Evolutionary conservation across 1,140 invertebrate species (phyloP), one percentile per base, ranked within the genome.

Genomic region (Hormaphis cornu): DNA sequence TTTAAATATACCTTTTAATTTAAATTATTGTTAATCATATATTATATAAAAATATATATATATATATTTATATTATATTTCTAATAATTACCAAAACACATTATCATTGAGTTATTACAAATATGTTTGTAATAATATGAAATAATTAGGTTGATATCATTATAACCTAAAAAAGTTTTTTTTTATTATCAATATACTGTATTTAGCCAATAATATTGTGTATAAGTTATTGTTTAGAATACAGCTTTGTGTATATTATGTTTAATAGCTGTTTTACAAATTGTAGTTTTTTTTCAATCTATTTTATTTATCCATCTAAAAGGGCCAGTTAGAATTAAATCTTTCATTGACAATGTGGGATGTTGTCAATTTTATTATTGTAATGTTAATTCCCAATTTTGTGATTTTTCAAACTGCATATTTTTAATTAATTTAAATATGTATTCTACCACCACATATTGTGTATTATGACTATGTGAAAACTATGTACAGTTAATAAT

Each of bases 361-460:
- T n/a, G n/a, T n/a, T n/a, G n/a, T n/a, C n/a, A 10, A n/a, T 26
- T 3, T 59, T 42, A 26, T 59, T 59, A 24, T 59, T 59, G n/a
- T 59, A 24, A 52, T 16, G 7, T 4, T 30, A 16, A 33, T 35
- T 63, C 46, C 30, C 10, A 63, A 63, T 20, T 42, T 61, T 63
- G 59, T 63, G 59, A 63, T 63, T 66, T 46, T 66, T 18, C 61
- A 66, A 46, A 66, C 61, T 20, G 2, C 26, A 33, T 66, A 66
- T 66, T 50, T 66, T 66, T 66, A 48, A 66, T 66, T 66, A 66
- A 66, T 50, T 42, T 66, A 48, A 66, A 50, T 66, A 20, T 66
- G n/a, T n/a, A n/a, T 66, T 66, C 50, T 66, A 66, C 61, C 44
- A 46, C 18, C 20, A 24, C 24, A 24, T 14, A 33, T 66, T 66